Evolutionary conservation across 2,797 vertebrate genomes (phyloP).

Genomic region (Rhodeus uyekii): DNA sequence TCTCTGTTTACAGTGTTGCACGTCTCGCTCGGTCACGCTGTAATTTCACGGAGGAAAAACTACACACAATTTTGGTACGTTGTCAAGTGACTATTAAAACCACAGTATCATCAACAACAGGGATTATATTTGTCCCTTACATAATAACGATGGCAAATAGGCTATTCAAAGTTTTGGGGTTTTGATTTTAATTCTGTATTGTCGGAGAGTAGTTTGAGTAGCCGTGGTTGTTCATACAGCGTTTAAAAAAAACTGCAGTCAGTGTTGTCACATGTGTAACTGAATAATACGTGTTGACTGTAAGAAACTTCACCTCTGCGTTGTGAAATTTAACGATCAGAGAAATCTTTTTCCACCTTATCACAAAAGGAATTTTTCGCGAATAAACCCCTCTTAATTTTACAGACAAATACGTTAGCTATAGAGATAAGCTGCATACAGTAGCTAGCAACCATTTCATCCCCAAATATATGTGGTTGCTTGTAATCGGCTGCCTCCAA

Average conservation of each 20-base stretch:
- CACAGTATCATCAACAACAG: neutral
- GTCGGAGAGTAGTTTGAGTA: too few relatives aligned
- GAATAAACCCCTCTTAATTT: conserved; percentile 20
- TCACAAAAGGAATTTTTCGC: neutral
- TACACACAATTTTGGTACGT: conserved; percentile 15
- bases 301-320: neutral
- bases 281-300: neutral
- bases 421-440: conserved; percentile 38
- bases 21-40: conserved; percentile 25
- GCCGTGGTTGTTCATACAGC: neutral
- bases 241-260: neutral
- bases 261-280: conserved; percentile 13
- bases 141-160: neutral
- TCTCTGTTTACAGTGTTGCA: conserved; percentile 35
- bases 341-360: too few relatives aligned
- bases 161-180: neutral
- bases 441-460: conserved; percentile 52
- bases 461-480: conserved; percentile 52
- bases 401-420: conserved; percentile 45
- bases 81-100: conserved; percentile 19
- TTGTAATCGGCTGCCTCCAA: conserved; percentile 53
- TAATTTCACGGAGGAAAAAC: conserved; percentile 19
- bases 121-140: neutral
- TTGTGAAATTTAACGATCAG: neutral
- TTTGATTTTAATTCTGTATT: neutral